phyloP scores from a whole-genome alignment of 2,113 vertebrate genomes.

The Toxotes jaculatrix region DNA sequence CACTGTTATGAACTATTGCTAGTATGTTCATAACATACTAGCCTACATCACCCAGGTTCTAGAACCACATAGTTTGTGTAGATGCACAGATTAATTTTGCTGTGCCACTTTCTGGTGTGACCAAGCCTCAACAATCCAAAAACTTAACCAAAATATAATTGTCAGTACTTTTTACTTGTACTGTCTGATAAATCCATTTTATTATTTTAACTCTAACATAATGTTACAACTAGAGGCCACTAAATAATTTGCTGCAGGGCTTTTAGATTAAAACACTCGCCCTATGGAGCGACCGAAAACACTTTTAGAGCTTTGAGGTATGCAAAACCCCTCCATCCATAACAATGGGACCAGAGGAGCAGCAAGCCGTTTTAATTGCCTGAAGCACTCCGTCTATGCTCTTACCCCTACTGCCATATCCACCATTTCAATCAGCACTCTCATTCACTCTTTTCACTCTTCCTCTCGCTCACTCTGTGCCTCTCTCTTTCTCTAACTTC shows the following conservation, averaged over 20 bases:
- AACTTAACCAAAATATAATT: not conserved
- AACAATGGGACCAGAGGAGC: conserved; percentile 61
- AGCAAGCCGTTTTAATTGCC: conserved; percentile 74
- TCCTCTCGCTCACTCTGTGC: conserved; percentile 38
- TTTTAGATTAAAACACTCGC: conserved; percentile 46
- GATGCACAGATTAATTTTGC: too few species aligned
- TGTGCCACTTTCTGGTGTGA: too few species aligned
- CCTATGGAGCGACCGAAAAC: conserved; percentile 35
- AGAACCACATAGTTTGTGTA: too few species aligned
- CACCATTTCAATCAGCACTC: conserved; percentile 65
- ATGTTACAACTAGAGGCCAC: conserved; percentile 12
- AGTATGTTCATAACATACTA: too few species aligned
- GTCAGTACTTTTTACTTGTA: not conserved
- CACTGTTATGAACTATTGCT: too few species aligned
- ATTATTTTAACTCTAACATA: conserved; percentile 24
- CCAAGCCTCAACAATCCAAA: not conserved
- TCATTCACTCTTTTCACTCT: conserved; percentile 64
- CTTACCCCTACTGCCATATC: conserved; percentile 60
- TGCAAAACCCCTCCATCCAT: conserved; percentile 33
- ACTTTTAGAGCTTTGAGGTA: conserved; percentile 49
- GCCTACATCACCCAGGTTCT: too few species aligned
- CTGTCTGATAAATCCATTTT: conserved; percentile 2
- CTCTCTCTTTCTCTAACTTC: conserved; percentile 49
- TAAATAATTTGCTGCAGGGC: conserved; percentile 16
- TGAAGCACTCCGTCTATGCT: conserved; percentile 53